Base-by-base conservation (phyloP, 2,888 invertebrate genomes). In the Ypsolopha scabrella region DNA sequence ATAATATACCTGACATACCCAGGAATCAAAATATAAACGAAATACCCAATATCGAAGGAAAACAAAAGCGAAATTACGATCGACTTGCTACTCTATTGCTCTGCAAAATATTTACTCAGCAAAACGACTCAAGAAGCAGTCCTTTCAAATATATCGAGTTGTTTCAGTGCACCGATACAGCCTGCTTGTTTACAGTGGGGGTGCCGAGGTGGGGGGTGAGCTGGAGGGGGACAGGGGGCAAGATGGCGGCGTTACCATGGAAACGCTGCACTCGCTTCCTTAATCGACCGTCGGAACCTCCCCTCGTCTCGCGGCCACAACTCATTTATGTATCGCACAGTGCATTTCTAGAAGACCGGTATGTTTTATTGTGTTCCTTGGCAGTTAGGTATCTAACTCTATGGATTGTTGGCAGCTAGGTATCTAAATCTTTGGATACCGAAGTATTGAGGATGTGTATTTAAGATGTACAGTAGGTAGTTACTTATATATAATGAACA, bases 201-300 rank as follows among this genome's bases (percentile, higher is more conserved):
- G 58, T 49, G 34, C 65, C 66, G 52, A 48, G 48, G 55, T 59
- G 59, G 57, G 54, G 56, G 56, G 53, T 60, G 64, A 59, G 58
- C 38, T 55, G 53, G 53, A 60, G 57, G 62, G 64, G 60, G 57
- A 57, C 60, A 64, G 72, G 72, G 66, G 72, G 66, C 80, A 86
- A 85, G 83, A 85, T 85, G 85, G 85, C 85, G 80, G 64, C 81
- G 85, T 85, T 70, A 72, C 68, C 79, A 76, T 72, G 82, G 81
- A 80, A 83, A 86, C 85, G 80, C 66, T 86, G 85, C 85, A 85
- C 74, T 83, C 75, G 78, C 83, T 85, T 86, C 85, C 83, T 85
- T 86, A 82, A 85, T 86, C 85, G 85, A 86, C 85, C 85, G 83
- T 74, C 75, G 75, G 75, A 75, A 69, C 73, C 78, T 72, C 68